Evolutionary conservation across 2,113 vertebrate genomes (phyloP).

Genomic region (Amblyornis subalaris): DNA sequence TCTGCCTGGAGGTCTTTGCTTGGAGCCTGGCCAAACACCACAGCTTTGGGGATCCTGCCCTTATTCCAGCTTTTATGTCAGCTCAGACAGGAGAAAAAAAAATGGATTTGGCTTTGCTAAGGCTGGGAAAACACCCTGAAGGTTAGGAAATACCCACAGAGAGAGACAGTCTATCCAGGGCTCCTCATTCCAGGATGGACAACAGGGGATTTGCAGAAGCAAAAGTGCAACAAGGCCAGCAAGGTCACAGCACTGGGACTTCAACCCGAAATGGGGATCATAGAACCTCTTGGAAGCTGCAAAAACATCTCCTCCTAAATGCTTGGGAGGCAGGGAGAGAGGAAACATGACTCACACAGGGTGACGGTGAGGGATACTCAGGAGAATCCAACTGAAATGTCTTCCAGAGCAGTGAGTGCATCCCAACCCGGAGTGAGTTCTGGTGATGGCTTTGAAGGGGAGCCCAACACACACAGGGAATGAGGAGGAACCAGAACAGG

Average conservation of each 20-base stretch:
- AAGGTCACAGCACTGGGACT: neutral
- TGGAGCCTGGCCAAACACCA: neutral
- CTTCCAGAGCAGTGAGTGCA: fast-evolving
- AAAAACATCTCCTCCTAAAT: neutral
- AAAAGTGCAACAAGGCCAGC: fast-evolving
- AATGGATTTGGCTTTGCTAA: neutral
- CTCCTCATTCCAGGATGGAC: fast-evolving
- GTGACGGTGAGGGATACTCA: neutral
- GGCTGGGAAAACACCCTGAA: neutral
- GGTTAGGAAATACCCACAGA: neutral
- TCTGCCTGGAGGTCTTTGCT: neutral
- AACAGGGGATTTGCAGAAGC: neutral
- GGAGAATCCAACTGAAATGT: neutral
- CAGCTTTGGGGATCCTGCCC: neutral
- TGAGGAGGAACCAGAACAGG: neutral
- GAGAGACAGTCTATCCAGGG: neutral
- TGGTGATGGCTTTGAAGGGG: neutral
- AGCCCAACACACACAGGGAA: neutral
- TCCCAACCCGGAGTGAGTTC: neutral
- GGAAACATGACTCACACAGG: fast-evolving
- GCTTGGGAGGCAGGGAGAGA: neutral
- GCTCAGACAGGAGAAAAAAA: neutral
- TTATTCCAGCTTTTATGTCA: neutral
- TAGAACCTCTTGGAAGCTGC: neutral
- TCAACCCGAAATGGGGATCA: fast-evolving